Evolutionary conservation across 2,888 invertebrate genomes (phyloP), one percentile per base, ranked within the genome.

Genomic region (Cabera pusaria): DNA sequence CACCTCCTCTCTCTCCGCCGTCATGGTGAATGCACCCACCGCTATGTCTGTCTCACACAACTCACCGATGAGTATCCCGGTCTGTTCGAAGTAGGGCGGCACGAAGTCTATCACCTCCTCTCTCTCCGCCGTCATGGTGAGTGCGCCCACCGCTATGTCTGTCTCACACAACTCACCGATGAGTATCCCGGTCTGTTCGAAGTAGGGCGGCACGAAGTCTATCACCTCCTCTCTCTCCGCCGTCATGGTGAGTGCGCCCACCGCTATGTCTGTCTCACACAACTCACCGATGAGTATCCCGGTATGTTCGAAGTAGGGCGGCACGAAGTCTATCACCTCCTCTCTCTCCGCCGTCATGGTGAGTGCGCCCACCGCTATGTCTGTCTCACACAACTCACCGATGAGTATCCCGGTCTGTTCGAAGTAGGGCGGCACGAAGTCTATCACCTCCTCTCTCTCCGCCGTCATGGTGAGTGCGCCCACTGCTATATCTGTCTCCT

Each of bases 371-470:
- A 97, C 91, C 0, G 94, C 94, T 23, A 97, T 91, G 64, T 97
- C 97, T 0, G 94, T 96, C 67, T 95, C 93, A 96, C 96, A 66
- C 5, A 67, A 55, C 35, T n/a, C n/a, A 95, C 95, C 94, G 49
- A 97, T 97, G 2, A 95, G 92, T 46, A 97, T 95, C n/a, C 97
- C 97, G 0, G 96, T 95, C 72, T 96, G 96, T 57, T 97, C 97
- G 59, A 95, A 97, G 76, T 97, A 97, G 0, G 97, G 97, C 0
- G 96, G 95, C 1, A 97, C 94, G 59, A 96, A 97, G 72, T 97
- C 97, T 0, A 97, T 93, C 0, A 96, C 95, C 73, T 96, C 96
- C 67, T 97, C 97, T 20, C 96, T 90, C 56, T 97, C 97, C 0
- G 97, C 95, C 1, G 97, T 97, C 96, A 97, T 97, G 2, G 95